Base-by-base conservation (phyloP, 2,113 vertebrate genomes). In the Prochilodus magdalenae region DNA sequence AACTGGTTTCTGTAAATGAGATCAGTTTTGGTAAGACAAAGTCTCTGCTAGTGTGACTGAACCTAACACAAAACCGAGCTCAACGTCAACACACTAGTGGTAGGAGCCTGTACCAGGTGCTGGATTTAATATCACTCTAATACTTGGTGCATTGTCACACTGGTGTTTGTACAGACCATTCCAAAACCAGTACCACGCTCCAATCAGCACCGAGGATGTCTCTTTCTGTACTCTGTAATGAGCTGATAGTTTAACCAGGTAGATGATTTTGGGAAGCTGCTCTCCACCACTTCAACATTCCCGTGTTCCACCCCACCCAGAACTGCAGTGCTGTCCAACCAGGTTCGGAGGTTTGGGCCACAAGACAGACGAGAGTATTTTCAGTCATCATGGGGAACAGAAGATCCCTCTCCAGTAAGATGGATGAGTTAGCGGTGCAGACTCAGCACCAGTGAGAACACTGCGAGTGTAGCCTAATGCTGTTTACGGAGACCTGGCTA, bases 261-360 rank as follows among this genome's bases (percentile, higher is more conserved):
- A n/a, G n/a, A n/a, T n/a, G n/a, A 65, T 24, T 24, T 14, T 10
- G 5, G 62, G 6, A 65, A 65, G 62, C 24, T 65, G 62, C 62
- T 65, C 5, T 65, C 62, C 27, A 65, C n/a, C 62, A 65, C 55
- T 59, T 59, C 55, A 59, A 59, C 62, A 65, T 65, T 26, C 62
- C 12, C 12, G 62, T 65, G 24, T 65, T 65, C 27, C 62, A 22
- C 10, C 62, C 62, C 62, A 26, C n/a, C 62, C n/a, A 26, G 62
- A 65, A 65, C n/a, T 65, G 62, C 62, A 65, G 29, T 10, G 62
- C 16, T 65, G 12, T 65, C 27, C 62, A 65, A 27, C 15, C 62
- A 65, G 62, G 62, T 65, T 65, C 16, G 62, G 27, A 65, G 62
- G 29, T 65, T n/a, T n/a, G n/a, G n/a, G n/a, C n/a, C n/a, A n/a